Base-by-base conservation (phyloP, 1,140 invertebrate genomes). In the Monochamus saltuarius region DNA sequence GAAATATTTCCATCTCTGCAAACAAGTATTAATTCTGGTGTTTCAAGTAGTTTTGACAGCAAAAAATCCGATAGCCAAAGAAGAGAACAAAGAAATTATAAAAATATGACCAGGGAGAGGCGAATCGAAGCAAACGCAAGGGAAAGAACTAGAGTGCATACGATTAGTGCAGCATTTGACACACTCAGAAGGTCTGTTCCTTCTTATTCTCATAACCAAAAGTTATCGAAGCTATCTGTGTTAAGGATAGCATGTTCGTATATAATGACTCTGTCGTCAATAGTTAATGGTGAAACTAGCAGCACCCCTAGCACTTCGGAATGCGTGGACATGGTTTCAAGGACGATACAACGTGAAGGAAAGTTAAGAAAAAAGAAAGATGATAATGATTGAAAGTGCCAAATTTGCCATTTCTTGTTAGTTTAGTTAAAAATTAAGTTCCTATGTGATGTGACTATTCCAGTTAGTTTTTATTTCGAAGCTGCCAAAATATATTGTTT, bases 101-200 rank as follows among this genome's bases (percentile, higher is more conserved):
- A 97, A 73, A 96, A 95, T 72, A 95, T 96, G 93, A 96, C 92
- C 0, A 79, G 92, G 19, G 93, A 95, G 71, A 81, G 94, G 60
- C 79, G 94, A 34, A 94, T 96, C 68, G 94, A 97, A 76, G 94
- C 94, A 0, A 97, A 97, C 70, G 94, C 94, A 0, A 81, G 94
- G 1, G 94, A 97, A 76, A 79, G 94, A 36, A 94, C 94, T 7
- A 80, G 94, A 40, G 94, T 97, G 1, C 94, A 97, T 75, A 96
- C 94, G 0, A 97, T 97, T 61, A 95, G 92, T 72, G 94, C 94
- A 0, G 94, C 94, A 0, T 97, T 96, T 76, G 94, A 97, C 54
- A 94, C 90, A 0, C 79, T 97, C 1, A 82, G 94, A 36, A 82
- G 82, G 37, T 83, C 92, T 0, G 88, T 97, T 10, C 94, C 94